phyloP scores from a whole-genome alignment of 2,888 invertebrate species.

The Crossocerus cetratus region DNA sequence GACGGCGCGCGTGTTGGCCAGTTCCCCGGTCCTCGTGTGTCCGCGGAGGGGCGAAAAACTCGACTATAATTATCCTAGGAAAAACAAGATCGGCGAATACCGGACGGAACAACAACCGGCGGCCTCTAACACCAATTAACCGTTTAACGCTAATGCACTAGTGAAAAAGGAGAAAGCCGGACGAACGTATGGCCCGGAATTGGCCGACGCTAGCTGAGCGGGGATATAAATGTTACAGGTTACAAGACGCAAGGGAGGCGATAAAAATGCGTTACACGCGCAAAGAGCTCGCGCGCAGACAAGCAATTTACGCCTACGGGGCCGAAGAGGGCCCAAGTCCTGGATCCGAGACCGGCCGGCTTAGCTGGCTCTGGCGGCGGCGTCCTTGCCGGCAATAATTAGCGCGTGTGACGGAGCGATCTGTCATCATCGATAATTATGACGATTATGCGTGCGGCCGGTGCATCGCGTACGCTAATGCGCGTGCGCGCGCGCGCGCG shows the following conservation, averaged over 20 bases:
- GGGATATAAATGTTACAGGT: slow-evolving; percentile 40
- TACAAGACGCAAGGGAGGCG: slow-evolving; percentile 37
- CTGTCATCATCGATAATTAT: slow-evolving; percentile 68
- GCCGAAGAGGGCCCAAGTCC: slow-evolving; percentile 17
- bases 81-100: too few species aligned
- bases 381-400: slow-evolving; percentile 59
- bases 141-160: slow-evolving; percentile 1
- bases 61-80: too few species aligned
- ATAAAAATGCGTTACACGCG: slow-evolving; percentile 55
- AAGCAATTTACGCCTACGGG: slow-evolving; percentile 53
- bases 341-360: not conserved
- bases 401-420: slow-evolving; percentile 62
- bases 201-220: slow-evolving; percentile 22
- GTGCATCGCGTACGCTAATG: slow-evolving; percentile 63
- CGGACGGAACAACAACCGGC: too few species aligned
- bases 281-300: slow-evolving; percentile 38
- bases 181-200: not conserved
- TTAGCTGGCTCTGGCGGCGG: slow-evolving; percentile 4
- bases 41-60: too few species aligned
- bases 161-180: not conserved
- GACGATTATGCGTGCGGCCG: slow-evolving; percentile 60
- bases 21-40: too few species aligned
- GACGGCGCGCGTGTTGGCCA: too few species aligned
- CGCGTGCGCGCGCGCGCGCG: too few species aligned
- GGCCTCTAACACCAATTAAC: too few species aligned